Base-by-base conservation (phyloP, 1,140 invertebrate genomes). In the Brachionus manjavacas region DNA sequence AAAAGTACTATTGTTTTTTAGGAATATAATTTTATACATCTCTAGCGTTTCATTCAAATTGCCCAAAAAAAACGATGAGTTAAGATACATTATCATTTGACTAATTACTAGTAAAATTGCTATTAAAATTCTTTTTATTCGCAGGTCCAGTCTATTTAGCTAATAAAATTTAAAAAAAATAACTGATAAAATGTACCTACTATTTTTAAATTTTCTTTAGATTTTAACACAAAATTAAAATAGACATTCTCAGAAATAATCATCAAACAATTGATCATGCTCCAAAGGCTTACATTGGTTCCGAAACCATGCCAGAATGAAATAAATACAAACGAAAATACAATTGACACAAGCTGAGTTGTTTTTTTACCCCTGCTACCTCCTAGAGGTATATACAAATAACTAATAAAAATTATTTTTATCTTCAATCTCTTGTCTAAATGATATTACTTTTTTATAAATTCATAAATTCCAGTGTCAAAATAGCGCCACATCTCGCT, bases 401-500 rank as follows among this genome's bases (percentile, higher is more conserved):
- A 81, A 64, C 79, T 76, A 74, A 41, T 43, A 41, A 74, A 55
- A 55, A 16, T 35, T 20, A 55, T 55, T 60, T 55, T 35, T 20
- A 23, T 80, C 16, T 31, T 28, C 1, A 35, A 64, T 9, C 14
- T 70, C 11, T 46, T 14, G 11, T 46, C 14, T 12, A 4, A 60
- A 60, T 23, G 3, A 3, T 1, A 23, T 20, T 64, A 81, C 79
- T 81, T 81, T 64, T 81, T 81, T 7, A 81, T 81, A 68, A 81
- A 81, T 64, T 81, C 79, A 46, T 81, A 81, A 25, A 81, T 25
- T 43, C 79, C 79, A 41, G 79, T 81, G 52, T 81, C 79, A 46
- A 81, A 81, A 64, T 64, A 68, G 20, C 79, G 20, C 79, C 79
- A 81, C 52, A 81, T 60, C 20, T 81, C 79, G 41, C 79, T 68